Base-by-base conservation (phyloP, 2,888 invertebrate species). In the Mystacides longicornis region DNA sequence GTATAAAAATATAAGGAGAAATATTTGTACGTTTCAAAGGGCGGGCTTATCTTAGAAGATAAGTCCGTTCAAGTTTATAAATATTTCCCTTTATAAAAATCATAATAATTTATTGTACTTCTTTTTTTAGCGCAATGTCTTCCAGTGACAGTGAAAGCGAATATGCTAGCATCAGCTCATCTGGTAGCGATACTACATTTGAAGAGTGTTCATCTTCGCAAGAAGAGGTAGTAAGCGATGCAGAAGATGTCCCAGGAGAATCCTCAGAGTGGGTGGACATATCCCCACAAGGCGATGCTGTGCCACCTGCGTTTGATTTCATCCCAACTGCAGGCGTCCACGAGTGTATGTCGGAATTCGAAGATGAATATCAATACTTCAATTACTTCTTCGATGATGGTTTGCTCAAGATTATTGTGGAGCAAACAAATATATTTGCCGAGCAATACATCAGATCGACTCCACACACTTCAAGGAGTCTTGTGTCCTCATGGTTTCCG, bases 121-220 rank as follows among this genome's bases (percentile, higher is more conserved):
- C 27, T 27, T 11, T 27, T 27, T 27, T 7, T 27, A 27, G 27
- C 27, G 27, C 27, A 27, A 27, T 27, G 27, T 27, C 27, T 27
- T 27, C 27, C 27, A 27, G 27, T 27, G 27, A 27, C 11, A 27
- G 27, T 27, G 27, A 27, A 27, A 27, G 27, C 27, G 27, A 27
- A 27, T 27, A 27, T 27, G 27, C 27, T 43, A 60, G 23, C 7
- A 22, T 31, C 16, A 22, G 18, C n/a, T 60, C n/a, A 37, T 45
- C 42, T 42, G 33, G 33, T 65, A 57, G 48, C 21, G 48, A 19
- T 48, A 48, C 48, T 22, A 48, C 21, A 48, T 18, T 19, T 23
- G 48, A 48, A 20, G 48, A 48, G n/a, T 48, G 11, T 48, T 48
- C 16, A n/a, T 48, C 48, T n/a, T 48, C 48, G 23, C 22, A 48